Evolutionary conservation across 2,888 invertebrate species (phyloP).

Genomic region (Synergus japonicus): DNA sequence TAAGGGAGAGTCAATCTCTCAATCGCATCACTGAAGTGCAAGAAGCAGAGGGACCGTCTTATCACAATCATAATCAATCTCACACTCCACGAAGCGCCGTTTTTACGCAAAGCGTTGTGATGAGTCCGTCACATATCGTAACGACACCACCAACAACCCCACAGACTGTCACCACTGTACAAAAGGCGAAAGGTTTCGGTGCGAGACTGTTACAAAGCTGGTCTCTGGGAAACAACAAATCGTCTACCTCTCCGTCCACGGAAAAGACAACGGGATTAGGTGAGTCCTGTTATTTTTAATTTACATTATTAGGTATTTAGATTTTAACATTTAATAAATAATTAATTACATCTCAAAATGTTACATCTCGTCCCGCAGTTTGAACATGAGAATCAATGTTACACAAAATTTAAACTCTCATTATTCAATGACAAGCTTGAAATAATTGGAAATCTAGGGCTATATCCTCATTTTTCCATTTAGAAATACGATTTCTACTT

Average conservation of each 20-base stretch:
- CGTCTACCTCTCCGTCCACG: background rate
- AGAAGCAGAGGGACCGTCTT: conserved; percentile 80
- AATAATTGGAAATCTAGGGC: too few species aligned
- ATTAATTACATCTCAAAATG: too few species aligned
- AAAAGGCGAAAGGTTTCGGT: conserved; percentile 79
- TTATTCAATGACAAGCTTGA: too few species aligned
- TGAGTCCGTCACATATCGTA: conserved; percentile 60
- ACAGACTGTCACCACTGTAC: conserved; percentile 66
- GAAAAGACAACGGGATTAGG: conserved; percentile 21
- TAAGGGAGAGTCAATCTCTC: conserved; percentile 90
- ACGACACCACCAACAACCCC: conserved; percentile 48
- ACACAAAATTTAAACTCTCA: too few species aligned
- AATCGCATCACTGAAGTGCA: conserved; percentile 93
- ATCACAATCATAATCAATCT: conserved; percentile 58
- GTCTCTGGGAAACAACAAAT: conserved; percentile 57
- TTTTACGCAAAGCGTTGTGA: conserved; percentile 23
- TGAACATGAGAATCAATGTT: too few species aligned
- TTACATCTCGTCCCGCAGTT: too few species aligned
- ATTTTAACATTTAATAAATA: background rate
- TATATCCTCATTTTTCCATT: too few species aligned
- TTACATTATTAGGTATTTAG: background rate
- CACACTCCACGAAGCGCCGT: conserved; percentile 54
- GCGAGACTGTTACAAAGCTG: conserved; percentile 79
- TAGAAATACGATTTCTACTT: too few species aligned
- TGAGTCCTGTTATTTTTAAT: background rate